phyloP scores from a whole-genome alignment of 2,113 vertebrate species.

The Polypterus bichir region DNA sequence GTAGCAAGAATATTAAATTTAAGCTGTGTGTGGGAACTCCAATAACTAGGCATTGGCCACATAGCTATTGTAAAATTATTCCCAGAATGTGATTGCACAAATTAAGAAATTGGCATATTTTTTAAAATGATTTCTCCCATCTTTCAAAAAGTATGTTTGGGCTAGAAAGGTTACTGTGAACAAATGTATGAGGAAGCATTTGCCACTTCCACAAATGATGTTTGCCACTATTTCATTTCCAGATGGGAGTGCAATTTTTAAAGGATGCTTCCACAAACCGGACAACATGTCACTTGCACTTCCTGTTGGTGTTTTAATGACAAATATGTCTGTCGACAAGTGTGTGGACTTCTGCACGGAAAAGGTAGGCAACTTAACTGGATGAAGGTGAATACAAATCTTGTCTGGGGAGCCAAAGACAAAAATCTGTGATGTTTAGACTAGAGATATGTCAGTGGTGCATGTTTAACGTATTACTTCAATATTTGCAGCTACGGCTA shows the following conservation, averaged over 20 bases:
- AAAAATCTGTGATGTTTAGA: too few species aligned
- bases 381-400: too few species aligned
- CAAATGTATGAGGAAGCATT: constrained; percentile 5
- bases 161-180: neutral
- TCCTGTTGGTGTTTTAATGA: constrained; percentile 56
- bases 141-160: neutral
- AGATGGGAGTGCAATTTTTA: constrained; percentile 91
- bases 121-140: neutral
- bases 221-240: constrained; percentile 9
- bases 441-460: too few species aligned
- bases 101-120: neutral
- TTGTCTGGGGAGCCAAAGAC: too few species aligned
- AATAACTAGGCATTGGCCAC: neutral
- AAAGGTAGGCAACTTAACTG: constrained; percentile 52
- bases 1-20: too few species aligned
- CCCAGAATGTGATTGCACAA: neutral
- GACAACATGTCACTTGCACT: constrained; percentile 78
- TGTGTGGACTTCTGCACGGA: constrained; percentile 89
- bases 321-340: constrained; percentile 80
- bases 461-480: too few species aligned
- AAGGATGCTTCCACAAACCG: constrained; percentile 79
- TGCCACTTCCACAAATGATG: too few species aligned
- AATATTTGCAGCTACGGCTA: too few species aligned
- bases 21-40: too few species aligned
- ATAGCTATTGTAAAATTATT: neutral